phyloP scores from a whole-genome alignment of 1,140 invertebrate species.

The Drosophila quadrilineata region DNA sequence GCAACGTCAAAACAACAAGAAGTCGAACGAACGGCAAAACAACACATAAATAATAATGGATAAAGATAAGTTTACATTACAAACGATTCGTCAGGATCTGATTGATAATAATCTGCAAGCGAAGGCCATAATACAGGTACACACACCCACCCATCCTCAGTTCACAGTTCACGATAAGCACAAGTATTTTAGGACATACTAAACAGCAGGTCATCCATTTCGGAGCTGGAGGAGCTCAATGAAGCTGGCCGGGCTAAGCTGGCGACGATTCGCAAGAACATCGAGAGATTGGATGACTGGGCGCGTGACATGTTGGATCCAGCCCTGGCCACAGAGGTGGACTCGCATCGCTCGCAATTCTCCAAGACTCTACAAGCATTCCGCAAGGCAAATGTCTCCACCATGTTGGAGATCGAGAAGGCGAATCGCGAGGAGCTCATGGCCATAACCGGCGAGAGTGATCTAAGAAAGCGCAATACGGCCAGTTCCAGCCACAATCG shows the following conservation, averaged over 20 bases:
- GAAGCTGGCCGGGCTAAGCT: constrained; percentile 87
- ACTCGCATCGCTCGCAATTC: constrained; percentile 86
- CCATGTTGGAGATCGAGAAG: constrained; percentile 89
- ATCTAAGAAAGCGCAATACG: constrained; percentile 82
- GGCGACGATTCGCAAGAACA: constrained; percentile 85
- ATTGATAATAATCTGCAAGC: constrained; percentile 88
- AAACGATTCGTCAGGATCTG: constrained; percentile 83
- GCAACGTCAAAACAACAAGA: constrained; percentile 43
- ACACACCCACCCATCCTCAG: too few relatives aligned
- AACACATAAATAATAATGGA: constrained; percentile 47
- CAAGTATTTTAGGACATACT: constrained; percentile 84
- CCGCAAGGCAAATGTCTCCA: constrained; percentile 88
- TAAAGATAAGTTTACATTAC: constrained; percentile 66
- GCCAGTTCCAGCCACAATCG: constrained; percentile 57
- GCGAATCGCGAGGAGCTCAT: constrained; percentile 86
- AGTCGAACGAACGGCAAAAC: neutral
- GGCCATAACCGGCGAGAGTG: constrained; percentile 83
- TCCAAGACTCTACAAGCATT: constrained; percentile 88
- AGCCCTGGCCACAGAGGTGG: constrained; percentile 85
- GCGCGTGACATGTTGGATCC: constrained; percentile 86
- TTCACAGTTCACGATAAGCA: neutral
- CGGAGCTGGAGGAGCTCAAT: constrained; percentile 87
- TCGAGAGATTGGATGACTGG: constrained; percentile 86
- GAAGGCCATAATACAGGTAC: constrained; percentile 90
- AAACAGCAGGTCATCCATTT: constrained; percentile 86